A percentile compares a stretch with the other conserved stretches of the same genome.
These are phyloP conservation scores for Tragelaphus scriptus DNA, from an alignment of 2,113 vertebrate species.

Conservation along the genomic window DNA sequence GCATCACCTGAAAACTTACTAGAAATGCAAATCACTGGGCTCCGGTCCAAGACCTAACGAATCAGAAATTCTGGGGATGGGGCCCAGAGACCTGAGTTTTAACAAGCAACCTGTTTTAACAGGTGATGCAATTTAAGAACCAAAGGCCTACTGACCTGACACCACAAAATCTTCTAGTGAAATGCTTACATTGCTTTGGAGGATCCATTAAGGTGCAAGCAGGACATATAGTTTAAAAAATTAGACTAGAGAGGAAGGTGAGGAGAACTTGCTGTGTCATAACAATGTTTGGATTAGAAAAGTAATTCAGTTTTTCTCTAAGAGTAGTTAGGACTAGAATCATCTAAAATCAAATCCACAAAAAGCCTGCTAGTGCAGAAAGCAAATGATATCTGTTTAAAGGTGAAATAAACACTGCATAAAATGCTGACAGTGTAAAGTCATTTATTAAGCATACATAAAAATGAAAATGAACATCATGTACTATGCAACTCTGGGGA, in stretches of 20 bases:
- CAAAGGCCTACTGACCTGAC: background rate
- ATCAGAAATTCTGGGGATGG: background rate
- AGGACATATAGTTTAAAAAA: background rate
- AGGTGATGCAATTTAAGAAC: background rate
- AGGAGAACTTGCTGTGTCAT: background rate
- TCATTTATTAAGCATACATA: background rate
- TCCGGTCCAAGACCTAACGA: background rate
- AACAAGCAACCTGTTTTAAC: background rate
- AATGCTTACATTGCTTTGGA: background rate
- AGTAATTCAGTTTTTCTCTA: background rate
- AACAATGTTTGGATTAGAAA: background rate
- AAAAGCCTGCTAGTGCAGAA: background rate
- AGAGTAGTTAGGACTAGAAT: background rate
- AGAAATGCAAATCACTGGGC: background rate
- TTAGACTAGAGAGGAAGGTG: background rate
- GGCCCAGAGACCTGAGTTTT: background rate
- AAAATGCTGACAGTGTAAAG: background rate
- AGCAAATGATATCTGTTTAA: background rate
- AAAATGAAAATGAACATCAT: background rate
- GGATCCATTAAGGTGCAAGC: background rate
- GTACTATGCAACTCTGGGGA: background rate
- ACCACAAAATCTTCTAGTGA: background rate
- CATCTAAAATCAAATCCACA: background rate
- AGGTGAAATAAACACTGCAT: background rate
- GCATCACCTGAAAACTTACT: background rate